Conservation (phyloP, 2,888 invertebrate species). For the Cryptosula pallasiana region DNA sequence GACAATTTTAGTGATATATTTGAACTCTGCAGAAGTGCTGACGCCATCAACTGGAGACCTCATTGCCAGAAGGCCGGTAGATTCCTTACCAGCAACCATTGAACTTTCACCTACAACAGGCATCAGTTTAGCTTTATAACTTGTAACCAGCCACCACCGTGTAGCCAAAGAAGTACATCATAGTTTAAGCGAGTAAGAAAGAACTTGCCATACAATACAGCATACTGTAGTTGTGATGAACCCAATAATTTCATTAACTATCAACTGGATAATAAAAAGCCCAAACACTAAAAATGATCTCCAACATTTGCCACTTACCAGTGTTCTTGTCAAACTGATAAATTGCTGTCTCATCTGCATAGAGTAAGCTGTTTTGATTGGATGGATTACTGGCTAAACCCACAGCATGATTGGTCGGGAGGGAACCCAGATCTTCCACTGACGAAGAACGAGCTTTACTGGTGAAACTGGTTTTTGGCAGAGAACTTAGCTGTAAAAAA, state of each 20-base stretch:
- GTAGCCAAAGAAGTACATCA: too few relatives aligned
- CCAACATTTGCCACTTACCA: too few relatives aligned
- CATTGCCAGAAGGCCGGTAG: neutral
- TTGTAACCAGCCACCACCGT: too few relatives aligned
- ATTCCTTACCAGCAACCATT: neutral
- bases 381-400: conserved; percentile 8
- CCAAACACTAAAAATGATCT: too few relatives aligned
- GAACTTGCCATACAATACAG: too few relatives aligned
- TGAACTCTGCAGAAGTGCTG: neutral
- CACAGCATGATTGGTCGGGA: neutral
- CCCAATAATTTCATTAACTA: too few relatives aligned
- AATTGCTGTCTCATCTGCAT: conserved; percentile 9
- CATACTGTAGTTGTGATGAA: too few relatives aligned
- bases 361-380: neutral
- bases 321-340: conserved; percentile 7
- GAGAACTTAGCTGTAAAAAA: too few relatives aligned
- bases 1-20: conserved; percentile 11
- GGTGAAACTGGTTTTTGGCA: too few relatives aligned
- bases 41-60: neutral
- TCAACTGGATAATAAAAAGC: too few relatives aligned
- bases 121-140: too few relatives aligned
- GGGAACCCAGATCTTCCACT: neutral
- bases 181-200: too few relatives aligned
- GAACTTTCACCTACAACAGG: neutral
- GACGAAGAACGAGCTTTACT: neutral